A percentile compares a stretch with the other conserved stretches of the same genome.
Evolutionary conservation across 1,140 invertebrate species (phyloP).

Genomic region (Brachionus manjavacas): DNA sequence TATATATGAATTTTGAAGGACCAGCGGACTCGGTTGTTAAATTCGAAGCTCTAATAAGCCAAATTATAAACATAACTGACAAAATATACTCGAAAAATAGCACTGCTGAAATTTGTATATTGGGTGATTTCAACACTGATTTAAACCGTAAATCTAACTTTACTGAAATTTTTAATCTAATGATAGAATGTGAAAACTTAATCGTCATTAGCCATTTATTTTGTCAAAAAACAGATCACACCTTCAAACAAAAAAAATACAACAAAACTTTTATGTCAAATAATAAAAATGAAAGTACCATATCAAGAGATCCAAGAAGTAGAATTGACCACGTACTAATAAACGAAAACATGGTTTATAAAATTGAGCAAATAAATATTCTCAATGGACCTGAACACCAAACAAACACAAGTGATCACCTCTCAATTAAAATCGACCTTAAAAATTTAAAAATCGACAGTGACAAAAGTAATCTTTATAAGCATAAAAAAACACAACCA

Average conservation of each 20-base stretch:
- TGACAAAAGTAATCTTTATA: too few relatives aligned
- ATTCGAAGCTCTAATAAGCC: background rate
- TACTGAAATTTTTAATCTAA: slow-evolving; percentile 1
- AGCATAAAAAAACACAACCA: too few relatives aligned
- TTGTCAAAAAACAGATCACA: background rate
- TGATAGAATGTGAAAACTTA: background rate
- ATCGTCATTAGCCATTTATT: background rate
- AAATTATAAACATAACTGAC: background rate
- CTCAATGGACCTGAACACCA: too few relatives aligned
- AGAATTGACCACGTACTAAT: too few relatives aligned
- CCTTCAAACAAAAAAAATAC: background rate
- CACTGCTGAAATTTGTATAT: background rate
- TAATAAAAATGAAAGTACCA: background rate
- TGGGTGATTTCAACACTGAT: background rate
- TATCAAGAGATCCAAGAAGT: background rate
- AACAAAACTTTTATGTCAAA: background rate
- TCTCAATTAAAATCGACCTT: too few relatives aligned
- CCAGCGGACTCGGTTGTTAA: background rate
- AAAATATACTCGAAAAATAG: background rate
- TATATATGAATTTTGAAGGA: slow-evolving; percentile 7
- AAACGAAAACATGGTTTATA: background rate
- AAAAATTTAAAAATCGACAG: too few relatives aligned
- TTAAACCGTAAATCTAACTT: background rate
- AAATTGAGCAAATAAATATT: background rate
- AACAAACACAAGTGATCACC: too few relatives aligned